These are phyloP conservation scores for Heliocidaris erythrogramma DNA, from an alignment of 35 echinoderm and acorn worm species.

Conservation along the genomic window DNA sequence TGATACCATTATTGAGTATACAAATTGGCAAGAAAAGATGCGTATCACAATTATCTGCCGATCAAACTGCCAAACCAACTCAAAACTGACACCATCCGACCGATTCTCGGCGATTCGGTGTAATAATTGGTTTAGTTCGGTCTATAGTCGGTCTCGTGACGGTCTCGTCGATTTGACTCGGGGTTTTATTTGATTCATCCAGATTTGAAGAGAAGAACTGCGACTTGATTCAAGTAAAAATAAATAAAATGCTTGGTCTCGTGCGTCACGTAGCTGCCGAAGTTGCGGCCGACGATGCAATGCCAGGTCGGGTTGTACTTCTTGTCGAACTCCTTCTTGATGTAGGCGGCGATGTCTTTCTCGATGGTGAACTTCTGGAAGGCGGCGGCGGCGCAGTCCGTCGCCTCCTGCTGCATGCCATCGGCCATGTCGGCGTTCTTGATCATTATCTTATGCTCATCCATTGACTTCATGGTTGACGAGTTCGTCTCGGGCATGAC, in stretches of 20 bases:
- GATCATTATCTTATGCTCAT: slow-evolving; percentile 8
- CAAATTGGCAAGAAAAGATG: too few species aligned
- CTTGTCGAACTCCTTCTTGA: slow-evolving; percentile 14
- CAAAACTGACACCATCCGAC: too few species aligned
- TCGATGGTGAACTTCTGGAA: slow-evolving; percentile 50
- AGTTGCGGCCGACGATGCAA: too few species aligned
- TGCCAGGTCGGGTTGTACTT: too few species aligned
- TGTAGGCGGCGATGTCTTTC: slow-evolving; percentile 49
- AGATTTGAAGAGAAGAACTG: slow-evolving; percentile 67
- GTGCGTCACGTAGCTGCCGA: slow-evolving; percentile 51
- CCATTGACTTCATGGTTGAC: not conserved
- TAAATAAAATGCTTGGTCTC: slow-evolving; percentile 66
- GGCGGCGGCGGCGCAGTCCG: slow-evolving; percentile 10
- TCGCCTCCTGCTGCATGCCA: slow-evolving; percentile 32
- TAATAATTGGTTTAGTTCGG: too few species aligned
- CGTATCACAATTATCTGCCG: too few species aligned
- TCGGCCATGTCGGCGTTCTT: slow-evolving; percentile 40
- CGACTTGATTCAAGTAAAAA: slow-evolving; percentile 56
- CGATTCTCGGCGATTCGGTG: not conserved
- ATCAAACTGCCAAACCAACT: too few species aligned
- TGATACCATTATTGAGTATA: too few species aligned
- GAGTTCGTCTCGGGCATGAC: slow-evolving; percentile 21
- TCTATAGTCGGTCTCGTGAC: too few species aligned
- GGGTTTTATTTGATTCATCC: slow-evolving; percentile 35
- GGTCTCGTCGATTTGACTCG: not conserved